Evolutionary conservation across 2,113 vertebrate species (phyloP).

Genomic region (Rana temporaria): DNA sequence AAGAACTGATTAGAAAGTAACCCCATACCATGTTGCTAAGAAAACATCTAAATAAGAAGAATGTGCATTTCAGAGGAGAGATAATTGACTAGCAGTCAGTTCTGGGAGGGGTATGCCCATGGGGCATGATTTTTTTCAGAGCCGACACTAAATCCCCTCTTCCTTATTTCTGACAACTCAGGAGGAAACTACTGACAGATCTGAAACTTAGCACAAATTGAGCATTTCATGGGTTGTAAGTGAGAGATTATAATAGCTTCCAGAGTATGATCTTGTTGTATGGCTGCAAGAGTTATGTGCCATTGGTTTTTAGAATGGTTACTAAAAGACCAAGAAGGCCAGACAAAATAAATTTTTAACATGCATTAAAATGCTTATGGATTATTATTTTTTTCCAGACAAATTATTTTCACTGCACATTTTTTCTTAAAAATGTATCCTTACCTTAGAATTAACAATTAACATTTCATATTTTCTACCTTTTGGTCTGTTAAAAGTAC

Average conservation of each 20-base stretch:
- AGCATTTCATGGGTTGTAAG: constrained; percentile 19
- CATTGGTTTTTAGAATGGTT: too few species aligned
- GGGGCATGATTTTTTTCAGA: neutral
- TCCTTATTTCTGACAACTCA: neutral
- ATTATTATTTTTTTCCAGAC: too few species aligned
- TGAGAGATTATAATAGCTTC: constrained; percentile 16
- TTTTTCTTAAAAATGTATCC: too few species aligned
- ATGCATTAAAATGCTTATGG: too few species aligned
- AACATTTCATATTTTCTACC: too few species aligned
- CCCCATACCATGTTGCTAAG: neutral
- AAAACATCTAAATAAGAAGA: neutral
- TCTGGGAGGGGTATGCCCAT: constrained; percentile 12
- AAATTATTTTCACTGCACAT: too few species aligned
- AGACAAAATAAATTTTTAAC: too few species aligned
- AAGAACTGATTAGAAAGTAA: neutral
- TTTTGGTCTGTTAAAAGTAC: too few species aligned
- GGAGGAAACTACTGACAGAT: constrained; percentile 27
- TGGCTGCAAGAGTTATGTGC: neutral
- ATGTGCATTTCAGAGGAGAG: neutral
- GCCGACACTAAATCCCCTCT: constrained; percentile 13
- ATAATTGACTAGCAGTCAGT: neutral
- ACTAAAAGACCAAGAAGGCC: too few species aligned
- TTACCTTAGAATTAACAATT: too few species aligned
- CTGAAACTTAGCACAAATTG: constrained; percentile 19
- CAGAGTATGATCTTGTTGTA: neutral